Conservation (phyloP, 2,113 vertebrate genomes). For the Electrona antarctica region DNA sequence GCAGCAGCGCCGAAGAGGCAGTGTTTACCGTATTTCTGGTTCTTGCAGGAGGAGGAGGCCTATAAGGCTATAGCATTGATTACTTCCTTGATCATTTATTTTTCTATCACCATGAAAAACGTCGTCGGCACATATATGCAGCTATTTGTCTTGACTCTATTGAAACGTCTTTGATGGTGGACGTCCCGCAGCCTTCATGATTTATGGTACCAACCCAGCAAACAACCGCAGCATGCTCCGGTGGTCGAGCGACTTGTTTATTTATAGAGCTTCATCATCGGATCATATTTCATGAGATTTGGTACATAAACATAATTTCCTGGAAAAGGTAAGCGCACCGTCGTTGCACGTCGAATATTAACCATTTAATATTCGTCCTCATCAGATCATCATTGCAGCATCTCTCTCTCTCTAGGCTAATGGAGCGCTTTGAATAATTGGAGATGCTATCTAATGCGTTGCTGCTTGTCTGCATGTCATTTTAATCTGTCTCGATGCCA, state of each 20-base stretch:
- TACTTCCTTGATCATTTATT: constrained; percentile 32
- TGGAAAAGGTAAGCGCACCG: constrained; percentile 48
- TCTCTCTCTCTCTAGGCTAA: no score
- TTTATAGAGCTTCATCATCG: constrained; percentile 3
- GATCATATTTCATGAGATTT: constrained; percentile 31
- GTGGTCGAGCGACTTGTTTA: constrained; percentile 35
- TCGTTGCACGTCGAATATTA: background rate
- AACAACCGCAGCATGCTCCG: constrained; percentile 46
- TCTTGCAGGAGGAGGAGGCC: no score
- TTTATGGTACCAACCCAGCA: constrained; percentile 34
- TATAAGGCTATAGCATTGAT: no score
- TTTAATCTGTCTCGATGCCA: constrained; percentile 20
- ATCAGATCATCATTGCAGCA: background rate
- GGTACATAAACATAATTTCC: constrained; percentile 9
- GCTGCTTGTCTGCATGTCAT: background rate
- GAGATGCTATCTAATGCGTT: background rate
- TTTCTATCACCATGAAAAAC: constrained; percentile 21
- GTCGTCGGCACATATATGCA: constrained; percentile 39
- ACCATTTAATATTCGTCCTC: background rate
- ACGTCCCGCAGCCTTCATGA: constrained; percentile 38
- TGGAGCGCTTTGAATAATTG: no score
- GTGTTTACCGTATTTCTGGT: no score
- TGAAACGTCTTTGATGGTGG: constrained; percentile 21
- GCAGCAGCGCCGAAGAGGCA: no score
- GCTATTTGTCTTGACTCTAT: constrained; percentile 13